These are phyloP conservation scores for Sacculina carcini DNA, from an alignment of 2,888 invertebrate species.

Conservation along the genomic window DNA sequence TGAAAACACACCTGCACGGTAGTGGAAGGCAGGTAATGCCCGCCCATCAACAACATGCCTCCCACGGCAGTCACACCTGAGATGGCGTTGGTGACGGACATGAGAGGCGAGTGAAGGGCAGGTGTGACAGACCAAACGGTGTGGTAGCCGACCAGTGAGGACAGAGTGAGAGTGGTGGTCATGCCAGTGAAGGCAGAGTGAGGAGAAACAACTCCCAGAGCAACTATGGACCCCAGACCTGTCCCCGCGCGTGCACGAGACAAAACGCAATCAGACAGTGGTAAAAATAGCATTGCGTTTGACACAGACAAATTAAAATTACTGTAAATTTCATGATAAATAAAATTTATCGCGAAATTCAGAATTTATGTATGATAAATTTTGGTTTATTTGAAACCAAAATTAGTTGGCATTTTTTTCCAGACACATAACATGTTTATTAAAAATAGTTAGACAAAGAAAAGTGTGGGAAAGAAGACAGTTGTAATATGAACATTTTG, in stretches of 20 bases:
- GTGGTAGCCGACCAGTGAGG: conserved; percentile 58
- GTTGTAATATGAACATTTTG: too few relatives aligned
- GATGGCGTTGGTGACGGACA: conserved; percentile 79
- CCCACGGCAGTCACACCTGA: conserved; percentile 74
- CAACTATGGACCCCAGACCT: conserved; percentile 41
- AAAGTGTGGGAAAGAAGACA: too few relatives aligned
- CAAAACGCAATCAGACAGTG: too few relatives aligned
- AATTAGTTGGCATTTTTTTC: too few relatives aligned
- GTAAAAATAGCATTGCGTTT: too few relatives aligned
- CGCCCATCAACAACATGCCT: conserved; percentile 59
- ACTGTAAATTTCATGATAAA: too few relatives aligned
- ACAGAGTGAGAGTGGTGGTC: conserved; percentile 56
- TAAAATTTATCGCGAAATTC: too few relatives aligned
- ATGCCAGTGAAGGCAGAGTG: conserved; percentile 60
- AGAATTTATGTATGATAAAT: too few relatives aligned
- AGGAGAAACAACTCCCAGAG: conserved; percentile 45
- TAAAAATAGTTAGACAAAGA: too few relatives aligned
- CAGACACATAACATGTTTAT: too few relatives aligned
- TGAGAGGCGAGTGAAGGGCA: conserved; percentile 64
- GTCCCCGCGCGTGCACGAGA: conserved; percentile 10
- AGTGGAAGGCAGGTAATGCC: conserved; percentile 44
- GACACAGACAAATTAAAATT: too few relatives aligned
- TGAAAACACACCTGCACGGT: conserved; percentile 39
- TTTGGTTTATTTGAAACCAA: too few relatives aligned
- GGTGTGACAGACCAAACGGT: conserved; percentile 81